Evolutionary conservation across 2,113 vertebrate species (phyloP), one percentile per base, ranked within the genome.

Genomic region (Marmota flaviventris): DNA sequence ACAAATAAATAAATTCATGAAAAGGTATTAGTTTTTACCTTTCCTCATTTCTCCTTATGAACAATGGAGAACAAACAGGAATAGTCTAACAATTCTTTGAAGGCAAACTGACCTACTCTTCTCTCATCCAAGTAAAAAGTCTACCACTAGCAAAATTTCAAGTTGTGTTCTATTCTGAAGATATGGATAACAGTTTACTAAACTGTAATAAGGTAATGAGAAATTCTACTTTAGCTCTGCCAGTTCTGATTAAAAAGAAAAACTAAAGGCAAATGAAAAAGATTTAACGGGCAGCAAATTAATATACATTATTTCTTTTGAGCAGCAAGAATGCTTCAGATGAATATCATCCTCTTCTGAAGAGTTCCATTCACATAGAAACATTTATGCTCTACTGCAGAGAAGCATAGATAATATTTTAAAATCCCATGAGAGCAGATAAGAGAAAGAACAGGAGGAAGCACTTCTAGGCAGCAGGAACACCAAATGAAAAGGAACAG

Each of bases 231-330:
- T 85, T 24, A 86, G 79, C n/a, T 81, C 14, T 89, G 39, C 56
- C 79, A 85, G 76, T 92, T 93, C 69, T 93, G 53, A 94, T 32
- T 85, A 93, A 32, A 63, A 90, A 95, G 48, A 29, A 77, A 96
- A 93, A 72, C 79, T 29, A 78, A 95, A 89, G 27, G 37, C 70
- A 87, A 94, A 20, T 37, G 70, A 88, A 93, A 93, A 45, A 75
- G 37, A 84, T 75, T 81, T 84, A 75, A 92, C 11, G 27, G 65
- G 29, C 34, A 97, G 29, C 13, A 95, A 18, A 37, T 7, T 2
- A 70, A 53, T 6, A 77, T 4, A 34, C 22, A 92, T 16, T 32
- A 56, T 13, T 42, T 84, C 34, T 75, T 75, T 22, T 53, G 24
- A 89, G 37, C 14, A 84, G n/a, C 9, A 65, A 94, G 53, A 70